Percentiles rank a stretch among this genome's conserved stretches.
Conservation (phyloP, 2,113 vertebrate species). For the Myotis lucifugus region DNA sequence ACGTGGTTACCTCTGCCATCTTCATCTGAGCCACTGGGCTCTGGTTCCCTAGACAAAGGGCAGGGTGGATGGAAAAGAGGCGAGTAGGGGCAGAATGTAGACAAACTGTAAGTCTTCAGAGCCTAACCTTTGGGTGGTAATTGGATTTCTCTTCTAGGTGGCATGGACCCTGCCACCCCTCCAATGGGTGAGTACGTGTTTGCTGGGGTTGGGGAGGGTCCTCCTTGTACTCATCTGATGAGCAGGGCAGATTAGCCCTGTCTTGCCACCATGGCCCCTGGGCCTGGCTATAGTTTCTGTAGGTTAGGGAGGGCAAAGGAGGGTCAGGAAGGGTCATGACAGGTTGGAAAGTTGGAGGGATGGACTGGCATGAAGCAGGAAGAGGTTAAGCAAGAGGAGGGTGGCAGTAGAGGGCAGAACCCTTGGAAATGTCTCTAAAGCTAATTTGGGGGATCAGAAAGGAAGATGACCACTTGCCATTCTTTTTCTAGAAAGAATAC, state of each 20-base stretch:
- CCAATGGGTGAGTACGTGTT: not conserved
- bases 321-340: not conserved
- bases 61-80: not conserved
- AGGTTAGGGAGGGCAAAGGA: no score
- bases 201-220: not conserved
- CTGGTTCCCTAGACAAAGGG: not conserved
- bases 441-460: not conserved
- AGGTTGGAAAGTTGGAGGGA: accelerated
- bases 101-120: not conserved
- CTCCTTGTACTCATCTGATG: no score
- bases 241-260: no score
- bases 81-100: not conserved
- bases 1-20: not conserved
- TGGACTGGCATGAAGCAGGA: accelerated
- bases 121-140: not conserved
- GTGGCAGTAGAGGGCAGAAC: accelerated
- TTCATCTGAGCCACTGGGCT: not conserved
- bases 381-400: not conserved
- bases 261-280: not conserved
- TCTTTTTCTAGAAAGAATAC: not conserved
- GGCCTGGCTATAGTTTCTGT: not conserved
- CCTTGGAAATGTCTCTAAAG: not conserved
- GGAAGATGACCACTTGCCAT: no score
- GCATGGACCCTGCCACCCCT: accelerated
- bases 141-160: not conserved